phyloP scores from a whole-genome alignment of 2,113 vertebrate genomes.

The Glaucidium brasilianum region DNA sequence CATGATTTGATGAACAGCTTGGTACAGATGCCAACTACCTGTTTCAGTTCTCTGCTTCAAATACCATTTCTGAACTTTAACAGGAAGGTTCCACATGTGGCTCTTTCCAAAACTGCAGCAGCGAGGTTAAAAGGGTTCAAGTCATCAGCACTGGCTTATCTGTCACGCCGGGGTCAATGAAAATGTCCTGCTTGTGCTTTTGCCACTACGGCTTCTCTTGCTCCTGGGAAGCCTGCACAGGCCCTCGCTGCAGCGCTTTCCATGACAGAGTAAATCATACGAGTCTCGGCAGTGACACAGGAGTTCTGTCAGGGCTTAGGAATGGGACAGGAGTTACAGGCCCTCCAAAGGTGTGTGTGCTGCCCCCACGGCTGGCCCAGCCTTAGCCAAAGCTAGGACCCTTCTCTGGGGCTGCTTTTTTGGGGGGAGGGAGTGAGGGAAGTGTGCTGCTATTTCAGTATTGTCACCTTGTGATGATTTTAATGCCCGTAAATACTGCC shows the following conservation, averaged over 20 bases:
- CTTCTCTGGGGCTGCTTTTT: neutral
- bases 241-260: neutral
- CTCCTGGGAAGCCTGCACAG: neutral
- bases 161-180: neutral
- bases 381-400: neutral
- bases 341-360: neutral
- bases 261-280: neutral
- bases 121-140: neutral
- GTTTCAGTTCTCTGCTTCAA: neutral
- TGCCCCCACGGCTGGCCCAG: neutral
- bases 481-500: too few relatives aligned
- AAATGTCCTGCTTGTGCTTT: too few relatives aligned
- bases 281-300: neutral
- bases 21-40: neutral
- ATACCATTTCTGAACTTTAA: too few relatives aligned
- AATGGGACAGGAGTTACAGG: neutral
- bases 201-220: neutral
- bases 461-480: neutral
- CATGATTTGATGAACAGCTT: too few relatives aligned
- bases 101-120: neutral
- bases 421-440: too few relatives aligned
- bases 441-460: neutral
- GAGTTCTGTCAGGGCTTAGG: neutral
- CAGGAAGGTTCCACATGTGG: neutral
- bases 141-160: neutral